Conservation (phyloP, 23 tunicate species). For the Ciona savignyi region DNA sequence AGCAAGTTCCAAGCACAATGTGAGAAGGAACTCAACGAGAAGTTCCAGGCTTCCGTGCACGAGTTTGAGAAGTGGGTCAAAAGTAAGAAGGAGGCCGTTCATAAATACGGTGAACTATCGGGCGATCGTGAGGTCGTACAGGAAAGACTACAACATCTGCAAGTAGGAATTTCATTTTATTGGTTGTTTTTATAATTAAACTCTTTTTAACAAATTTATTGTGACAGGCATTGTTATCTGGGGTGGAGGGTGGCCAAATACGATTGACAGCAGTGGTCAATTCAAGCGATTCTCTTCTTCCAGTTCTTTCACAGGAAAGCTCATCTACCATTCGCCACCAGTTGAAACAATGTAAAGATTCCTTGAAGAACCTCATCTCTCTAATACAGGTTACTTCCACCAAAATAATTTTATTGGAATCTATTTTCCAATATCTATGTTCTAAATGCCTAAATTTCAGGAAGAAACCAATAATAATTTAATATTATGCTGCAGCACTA, state of each 20-base stretch:
- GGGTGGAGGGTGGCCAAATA: conserved; percentile 51
- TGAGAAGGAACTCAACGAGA: conserved; percentile 47
- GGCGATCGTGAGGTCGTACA: conserved; percentile 46
- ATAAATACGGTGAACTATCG: conserved; percentile 49
- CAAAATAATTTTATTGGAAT: background rate
- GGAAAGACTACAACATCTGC: conserved; percentile 61
- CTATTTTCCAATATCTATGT: background rate
- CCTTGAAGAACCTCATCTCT: conserved; percentile 54
- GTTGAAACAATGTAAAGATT: conserved; percentile 59
- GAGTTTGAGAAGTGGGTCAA: conserved; percentile 73
- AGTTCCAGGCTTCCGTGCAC: conserved; percentile 39
- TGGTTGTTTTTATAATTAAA: background rate
- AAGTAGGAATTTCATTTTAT: conserved; percentile 23
- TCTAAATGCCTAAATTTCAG: background rate
- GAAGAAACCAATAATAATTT: too few relatives aligned
- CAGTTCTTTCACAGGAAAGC: conserved; percentile 33
- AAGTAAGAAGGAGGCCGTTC: conserved; percentile 56
- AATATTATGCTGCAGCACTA: too few relatives aligned
- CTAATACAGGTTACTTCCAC: conserved; percentile 52
- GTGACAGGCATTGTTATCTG: conserved; percentile 32
- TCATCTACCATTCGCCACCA: conserved; percentile 49
- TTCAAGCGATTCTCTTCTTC: conserved; percentile 45
- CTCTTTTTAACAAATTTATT: background rate
- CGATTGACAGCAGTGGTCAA: conserved; percentile 36
- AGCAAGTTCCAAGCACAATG: conserved; percentile 24